Conservation (phyloP, 2,113 vertebrate genomes). For the Corvus cornix region DNA sequence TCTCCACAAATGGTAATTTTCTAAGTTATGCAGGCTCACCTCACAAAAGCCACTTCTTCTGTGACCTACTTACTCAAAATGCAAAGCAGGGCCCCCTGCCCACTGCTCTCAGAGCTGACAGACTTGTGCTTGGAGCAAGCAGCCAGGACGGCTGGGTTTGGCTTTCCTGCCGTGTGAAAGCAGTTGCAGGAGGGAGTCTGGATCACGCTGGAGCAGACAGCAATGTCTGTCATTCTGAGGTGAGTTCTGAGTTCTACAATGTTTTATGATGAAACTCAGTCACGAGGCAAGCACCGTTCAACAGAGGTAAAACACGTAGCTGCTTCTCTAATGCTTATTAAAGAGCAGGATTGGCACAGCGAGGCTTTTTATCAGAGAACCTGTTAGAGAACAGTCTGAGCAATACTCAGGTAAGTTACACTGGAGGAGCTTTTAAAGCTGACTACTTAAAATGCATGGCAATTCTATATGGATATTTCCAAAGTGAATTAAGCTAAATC, state of each 20-base stretch:
- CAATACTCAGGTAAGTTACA: not conserved
- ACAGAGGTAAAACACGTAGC: not conserved
- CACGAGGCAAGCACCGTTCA: rapidly evolving
- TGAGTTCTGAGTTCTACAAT: not conserved
- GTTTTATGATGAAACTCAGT: not conserved
- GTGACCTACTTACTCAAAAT: not conserved
- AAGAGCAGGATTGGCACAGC: not conserved
- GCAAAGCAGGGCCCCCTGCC: not conserved
- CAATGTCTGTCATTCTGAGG: not conserved
- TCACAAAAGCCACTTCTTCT: not conserved
- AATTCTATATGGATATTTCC: not conserved
- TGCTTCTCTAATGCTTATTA: not conserved
- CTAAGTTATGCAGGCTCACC: not conserved
- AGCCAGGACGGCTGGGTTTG: not conserved
- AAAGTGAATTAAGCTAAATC: not conserved
- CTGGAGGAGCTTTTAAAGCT: not conserved
- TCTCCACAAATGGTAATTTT: not conserved
- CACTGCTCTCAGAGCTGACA: rapidly evolving
- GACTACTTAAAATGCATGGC: not conserved
- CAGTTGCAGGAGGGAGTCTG: not conserved
- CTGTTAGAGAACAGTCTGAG: not conserved
- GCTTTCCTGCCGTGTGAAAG: not conserved
- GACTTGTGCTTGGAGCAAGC: not conserved
- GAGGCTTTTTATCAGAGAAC: not conserved
- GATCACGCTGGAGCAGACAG: not conserved